Conservation (phyloP, 2,888 invertebrate genomes). For the Atrina japonica region DNA sequence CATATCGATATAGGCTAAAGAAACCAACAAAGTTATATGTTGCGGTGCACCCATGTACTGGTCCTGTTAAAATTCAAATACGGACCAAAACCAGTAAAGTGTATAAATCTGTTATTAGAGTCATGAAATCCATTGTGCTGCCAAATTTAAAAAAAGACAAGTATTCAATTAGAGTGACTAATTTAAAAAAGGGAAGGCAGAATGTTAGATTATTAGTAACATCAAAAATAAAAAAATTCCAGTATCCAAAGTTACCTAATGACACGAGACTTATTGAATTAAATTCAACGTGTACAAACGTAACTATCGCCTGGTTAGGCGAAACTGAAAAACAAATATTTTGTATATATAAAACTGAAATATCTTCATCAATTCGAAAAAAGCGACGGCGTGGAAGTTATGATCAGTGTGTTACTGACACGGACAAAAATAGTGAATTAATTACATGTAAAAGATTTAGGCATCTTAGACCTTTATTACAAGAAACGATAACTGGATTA, state of each 20-base stretch:
- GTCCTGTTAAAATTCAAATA: slow-evolving; percentile 60
- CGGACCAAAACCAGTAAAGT: slow-evolving; percentile 45
- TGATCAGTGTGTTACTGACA: slow-evolving; percentile 35
- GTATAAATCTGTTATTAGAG: slow-evolving; percentile 58
- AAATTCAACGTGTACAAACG: slow-evolving; percentile 73
- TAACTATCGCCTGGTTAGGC: slow-evolving; percentile 78
- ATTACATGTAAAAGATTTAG: slow-evolving; percentile 55
- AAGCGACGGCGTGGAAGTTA: slow-evolving; percentile 33
- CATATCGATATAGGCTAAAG: slow-evolving; percentile 55
- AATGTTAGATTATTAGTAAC: slow-evolving; percentile 61
- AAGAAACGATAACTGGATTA: slow-evolving; percentile 69
- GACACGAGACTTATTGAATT: slow-evolving; percentile 73
- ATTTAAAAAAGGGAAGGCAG: slow-evolving; percentile 54
- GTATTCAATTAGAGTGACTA: slow-evolving; percentile 59
- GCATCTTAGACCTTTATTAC: slow-evolving; percentile 55
- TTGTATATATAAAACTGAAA: slow-evolving; percentile 76
- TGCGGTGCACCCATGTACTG: slow-evolving; percentile 61
- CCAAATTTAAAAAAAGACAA: slow-evolving; percentile 58
- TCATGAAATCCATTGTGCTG: slow-evolving; percentile 57
- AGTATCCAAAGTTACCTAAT: slow-evolving; percentile 71
- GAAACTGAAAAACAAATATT: slow-evolving; percentile 74
- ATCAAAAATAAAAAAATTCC: slow-evolving; percentile 53
- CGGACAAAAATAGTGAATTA: slow-evolving; percentile 53
- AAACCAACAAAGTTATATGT: slow-evolving; percentile 49
- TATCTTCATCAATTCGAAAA: slow-evolving; percentile 39